Percentiles rank a stretch among this genome's conserved stretches.
Conservation (phyloP, 2,797 vertebrate genomes). For the Tenualosa ilisha region DNA sequence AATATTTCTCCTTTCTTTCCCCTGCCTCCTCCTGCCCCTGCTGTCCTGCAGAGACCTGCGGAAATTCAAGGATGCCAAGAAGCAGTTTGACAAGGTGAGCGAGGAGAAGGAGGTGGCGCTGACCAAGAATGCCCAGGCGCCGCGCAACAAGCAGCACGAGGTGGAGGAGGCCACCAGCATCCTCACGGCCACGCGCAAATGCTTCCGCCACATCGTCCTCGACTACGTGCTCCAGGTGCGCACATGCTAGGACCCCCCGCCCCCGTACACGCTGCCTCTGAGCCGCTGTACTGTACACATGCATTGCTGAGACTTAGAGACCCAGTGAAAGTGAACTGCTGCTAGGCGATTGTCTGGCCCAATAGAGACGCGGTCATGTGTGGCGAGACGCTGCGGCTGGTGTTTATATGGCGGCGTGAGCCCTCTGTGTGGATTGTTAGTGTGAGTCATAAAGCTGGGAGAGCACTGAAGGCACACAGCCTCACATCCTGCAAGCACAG, state of each 20-base stretch:
- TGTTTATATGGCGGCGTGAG: neutral
- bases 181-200: conserved; percentile 93
- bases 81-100: conserved; percentile 97
- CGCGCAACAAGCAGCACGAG: conserved; percentile 94
- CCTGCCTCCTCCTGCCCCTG: neutral
- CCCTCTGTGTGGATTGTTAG: neutral
- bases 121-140: conserved; percentile 92
- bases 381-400: neutral
- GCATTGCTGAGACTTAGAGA: too few relatives aligned
- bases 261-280: neutral
- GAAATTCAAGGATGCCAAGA: conserved; percentile 97
- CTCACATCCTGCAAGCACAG: neutral
- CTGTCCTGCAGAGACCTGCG: conserved; percentile 83
- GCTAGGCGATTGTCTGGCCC: neutral
- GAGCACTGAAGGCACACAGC: neutral
- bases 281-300: neutral
- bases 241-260: too few relatives aligned
- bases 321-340: neutral
- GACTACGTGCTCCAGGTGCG: conserved; percentile 95
- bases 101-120: conserved; percentile 96
- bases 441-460: neutral
- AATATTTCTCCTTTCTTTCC: neutral
- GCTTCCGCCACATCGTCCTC: conserved; percentile 94
- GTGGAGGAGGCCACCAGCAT: conserved; percentile 95
- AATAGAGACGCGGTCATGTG: neutral